These are phyloP conservation scores for Campopleginae sp. DNA, from an alignment of 2,888 invertebrate species.

Conservation along the genomic window DNA sequence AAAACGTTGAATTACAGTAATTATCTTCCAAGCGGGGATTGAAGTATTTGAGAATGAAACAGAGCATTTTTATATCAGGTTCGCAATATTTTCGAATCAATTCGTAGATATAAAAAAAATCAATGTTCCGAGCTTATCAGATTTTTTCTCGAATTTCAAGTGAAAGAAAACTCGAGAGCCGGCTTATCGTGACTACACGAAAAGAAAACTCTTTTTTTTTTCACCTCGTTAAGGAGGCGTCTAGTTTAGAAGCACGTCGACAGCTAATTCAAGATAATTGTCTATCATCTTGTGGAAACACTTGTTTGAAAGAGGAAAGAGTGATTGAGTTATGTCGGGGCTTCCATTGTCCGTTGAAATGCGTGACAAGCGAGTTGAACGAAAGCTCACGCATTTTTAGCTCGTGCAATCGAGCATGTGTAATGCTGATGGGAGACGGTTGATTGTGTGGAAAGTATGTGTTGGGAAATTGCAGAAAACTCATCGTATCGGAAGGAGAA, in stretches of 20 bases:
- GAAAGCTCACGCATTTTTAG: slow-evolving; percentile 37
- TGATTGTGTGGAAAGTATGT: background rate
- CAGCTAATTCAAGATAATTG: slow-evolving; percentile 11
- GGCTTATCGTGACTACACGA: background rate
- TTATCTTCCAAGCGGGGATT: background rate
- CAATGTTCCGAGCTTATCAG: background rate
- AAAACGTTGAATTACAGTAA: background rate
- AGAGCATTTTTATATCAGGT: background rate
- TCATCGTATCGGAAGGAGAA: background rate
- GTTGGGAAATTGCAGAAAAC: background rate
- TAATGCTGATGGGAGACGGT: background rate
- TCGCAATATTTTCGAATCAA: background rate
- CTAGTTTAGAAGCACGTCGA: background rate
- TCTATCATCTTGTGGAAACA: slow-evolving; percentile 1
- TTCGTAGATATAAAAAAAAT: background rate
- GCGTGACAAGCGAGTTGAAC: slow-evolving; percentile 8
- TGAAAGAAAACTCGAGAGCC: background rate
- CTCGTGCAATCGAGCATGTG: slow-evolving; percentile 29
- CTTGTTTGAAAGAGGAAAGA: slow-evolving; percentile 1
- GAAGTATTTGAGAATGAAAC: background rate
- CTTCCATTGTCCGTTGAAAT: slow-evolving; percentile 10
- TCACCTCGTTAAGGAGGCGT: background rate
- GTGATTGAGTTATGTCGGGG: slow-evolving; percentile 9
- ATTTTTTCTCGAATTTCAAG: background rate
- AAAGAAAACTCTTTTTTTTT: background rate